These are phyloP conservation scores for Drosophila nannoptera DNA, from an alignment of 1,140 invertebrate species.

Conservation along the genomic window DNA sequence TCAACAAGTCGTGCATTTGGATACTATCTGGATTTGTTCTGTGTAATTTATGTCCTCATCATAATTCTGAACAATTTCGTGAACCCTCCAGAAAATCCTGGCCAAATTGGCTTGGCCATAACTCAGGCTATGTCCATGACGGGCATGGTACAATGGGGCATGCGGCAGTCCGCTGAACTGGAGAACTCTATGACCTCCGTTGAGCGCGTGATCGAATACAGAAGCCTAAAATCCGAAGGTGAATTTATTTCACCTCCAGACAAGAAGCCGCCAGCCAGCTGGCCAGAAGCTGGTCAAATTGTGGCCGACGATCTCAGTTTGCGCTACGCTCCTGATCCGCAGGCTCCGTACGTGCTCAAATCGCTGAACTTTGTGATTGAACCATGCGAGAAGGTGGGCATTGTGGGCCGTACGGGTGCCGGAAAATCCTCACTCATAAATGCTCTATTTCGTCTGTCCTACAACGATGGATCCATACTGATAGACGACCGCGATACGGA, in stretches of 20 bases:
- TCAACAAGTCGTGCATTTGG: conserved; percentile 90
- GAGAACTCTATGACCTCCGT: conserved; percentile 88
- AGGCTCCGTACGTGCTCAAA: conserved; percentile 82
- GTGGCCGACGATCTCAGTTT: conserved; percentile 83
- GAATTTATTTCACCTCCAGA: conserved; percentile 80
- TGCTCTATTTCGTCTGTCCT: conserved; percentile 83
- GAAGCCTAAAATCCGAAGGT: conserved; percentile 84
- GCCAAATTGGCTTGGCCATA: conserved; percentile 89
- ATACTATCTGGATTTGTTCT: conserved; percentile 86
- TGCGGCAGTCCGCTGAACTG: conserved; percentile 85
- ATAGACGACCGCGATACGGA: conserved; percentile 83
- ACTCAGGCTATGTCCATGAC: conserved; percentile 89
- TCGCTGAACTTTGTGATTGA: conserved; percentile 82
- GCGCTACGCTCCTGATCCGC: conserved; percentile 80
- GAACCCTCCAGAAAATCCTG: conserved; percentile 81
- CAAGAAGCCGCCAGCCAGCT: conserved; percentile 83
- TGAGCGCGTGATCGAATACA: conserved; percentile 90
- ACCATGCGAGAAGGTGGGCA: conserved; percentile 81
- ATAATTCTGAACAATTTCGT: conserved; percentile 83
- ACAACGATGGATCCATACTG: conserved; percentile 81
- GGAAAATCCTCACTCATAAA: conserved; percentile 89
- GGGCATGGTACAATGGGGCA: conserved; percentile 83
- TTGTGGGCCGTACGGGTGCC: conserved; percentile 90
- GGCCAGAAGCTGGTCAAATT: conserved; percentile 87
- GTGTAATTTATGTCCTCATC: conserved; percentile 84